Percentiles rank a stretch among this genome's conserved stretches.
Conservation (phyloP, 2,797 vertebrate species). For the Brachyalestes nurse region DNA sequence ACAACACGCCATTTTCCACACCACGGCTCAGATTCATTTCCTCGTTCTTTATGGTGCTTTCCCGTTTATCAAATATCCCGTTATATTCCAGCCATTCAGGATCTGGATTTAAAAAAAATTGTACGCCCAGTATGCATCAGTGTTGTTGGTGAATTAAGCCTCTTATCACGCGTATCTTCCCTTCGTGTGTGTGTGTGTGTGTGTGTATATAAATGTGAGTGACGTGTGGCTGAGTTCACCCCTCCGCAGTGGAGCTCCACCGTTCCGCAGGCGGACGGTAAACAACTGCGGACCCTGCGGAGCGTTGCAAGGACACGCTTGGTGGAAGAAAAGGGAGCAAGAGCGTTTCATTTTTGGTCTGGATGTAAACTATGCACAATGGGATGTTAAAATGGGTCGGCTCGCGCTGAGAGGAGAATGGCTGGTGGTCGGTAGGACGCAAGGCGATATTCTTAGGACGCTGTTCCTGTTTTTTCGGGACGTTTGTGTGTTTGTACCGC, state of each 20-base stretch:
- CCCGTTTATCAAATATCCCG: no score
- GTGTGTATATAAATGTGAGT: no score
- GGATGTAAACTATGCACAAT: background rate
- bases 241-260: background rate
- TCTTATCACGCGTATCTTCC: no score
- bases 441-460: background rate
- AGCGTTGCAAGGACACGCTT: conserved; percentile 30
- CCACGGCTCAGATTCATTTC: no score
- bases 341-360: background rate
- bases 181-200: no score
- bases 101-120: no score
- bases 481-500: conserved; percentile 10
- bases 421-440: background rate
- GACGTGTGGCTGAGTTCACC: no score
- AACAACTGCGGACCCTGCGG: conserved; percentile 38
- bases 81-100: no score
- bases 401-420: background rate
- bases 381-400: background rate
- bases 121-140: no score
- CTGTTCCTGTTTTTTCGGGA: conserved; percentile 12
- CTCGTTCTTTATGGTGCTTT: no score
- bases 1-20: no score
- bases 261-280: conserved; percentile 20
- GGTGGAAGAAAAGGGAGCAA: background rate
- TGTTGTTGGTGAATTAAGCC: no score